A percentile compares a stretch with the other conserved stretches of the same genome.
Conservation (phyloP, 1,140 invertebrate genomes). For the Samia ricini region DNA sequence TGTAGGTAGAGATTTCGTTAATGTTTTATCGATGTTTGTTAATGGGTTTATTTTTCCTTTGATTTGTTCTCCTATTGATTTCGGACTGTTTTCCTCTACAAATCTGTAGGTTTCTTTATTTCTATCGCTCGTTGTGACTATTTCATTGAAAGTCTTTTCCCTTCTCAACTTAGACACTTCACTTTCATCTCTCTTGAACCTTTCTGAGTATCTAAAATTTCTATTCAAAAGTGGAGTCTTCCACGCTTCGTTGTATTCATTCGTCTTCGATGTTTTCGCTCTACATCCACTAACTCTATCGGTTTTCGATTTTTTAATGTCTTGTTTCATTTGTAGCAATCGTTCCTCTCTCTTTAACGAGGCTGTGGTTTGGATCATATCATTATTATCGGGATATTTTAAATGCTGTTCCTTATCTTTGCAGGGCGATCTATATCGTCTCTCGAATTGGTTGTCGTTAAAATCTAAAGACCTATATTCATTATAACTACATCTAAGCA, state of each 20-base stretch:
- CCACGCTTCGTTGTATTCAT: slow-evolving; percentile 61
- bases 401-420: slow-evolving; percentile 67
- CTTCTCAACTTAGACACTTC: slow-evolving; percentile 60
- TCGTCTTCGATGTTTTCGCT: slow-evolving; percentile 64
- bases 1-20: slow-evolving; percentile 76
- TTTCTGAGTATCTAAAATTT: slow-evolving; percentile 73
- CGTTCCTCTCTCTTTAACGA: slow-evolving; percentile 73
- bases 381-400: slow-evolving; percentile 61
- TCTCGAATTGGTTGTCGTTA: slow-evolving; percentile 60
- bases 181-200: slow-evolving; percentile 64
- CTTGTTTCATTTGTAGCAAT: slow-evolving; percentile 64
- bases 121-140: slow-evolving; percentile 51
- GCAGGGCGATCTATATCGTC: slow-evolving; percentile 63
- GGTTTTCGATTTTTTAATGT: slow-evolving; percentile 59
- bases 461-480: slow-evolving; percentile 64
- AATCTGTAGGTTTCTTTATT: slow-evolving; percentile 52
- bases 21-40: slow-evolving; percentile 51
- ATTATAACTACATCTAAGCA: slow-evolving; percentile 49
- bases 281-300: slow-evolving; percentile 67
- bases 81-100: slow-evolving; percentile 58
- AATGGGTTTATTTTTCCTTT: slow-evolving; percentile 53
- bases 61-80: slow-evolving; percentile 59
- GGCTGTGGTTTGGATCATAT: slow-evolving; percentile 67
- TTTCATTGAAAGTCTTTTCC: slow-evolving; percentile 76
- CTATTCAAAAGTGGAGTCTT: slow-evolving; percentile 69